A percentile compares a stretch with the other conserved stretches of the same genome.
Evolutionary conservation across 2,113 vertebrate genomes (phyloP).

Genomic region (Saccopteryx bilineata): DNA sequence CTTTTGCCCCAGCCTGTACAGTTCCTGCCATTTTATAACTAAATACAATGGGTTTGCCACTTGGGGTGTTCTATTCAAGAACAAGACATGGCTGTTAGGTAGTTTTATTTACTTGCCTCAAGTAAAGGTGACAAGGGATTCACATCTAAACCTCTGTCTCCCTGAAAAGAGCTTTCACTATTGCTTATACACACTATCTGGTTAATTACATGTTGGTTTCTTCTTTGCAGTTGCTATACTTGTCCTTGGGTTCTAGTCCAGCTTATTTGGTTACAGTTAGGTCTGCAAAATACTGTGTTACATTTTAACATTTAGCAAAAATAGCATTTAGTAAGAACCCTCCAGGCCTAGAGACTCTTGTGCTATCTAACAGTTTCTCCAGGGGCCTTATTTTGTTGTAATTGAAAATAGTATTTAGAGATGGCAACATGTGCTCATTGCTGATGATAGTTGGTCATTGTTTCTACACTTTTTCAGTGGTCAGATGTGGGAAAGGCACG

Average conservation of each 20-base stretch:
- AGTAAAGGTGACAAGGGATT: neutral
- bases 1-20: neutral
- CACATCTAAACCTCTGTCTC: neutral
- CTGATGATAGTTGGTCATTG: neutral
- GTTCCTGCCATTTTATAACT: neutral
- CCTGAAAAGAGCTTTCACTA: neutral
- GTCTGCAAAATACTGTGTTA: neutral
- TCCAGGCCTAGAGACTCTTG: neutral
- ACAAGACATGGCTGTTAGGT: neutral
- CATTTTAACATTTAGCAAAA: too few relatives aligned
- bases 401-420: conserved; percentile 17
- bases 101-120: neutral
- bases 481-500: neutral
- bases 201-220: neutral
- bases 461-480: neutral
- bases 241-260: neutral
- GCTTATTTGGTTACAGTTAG: neutral
- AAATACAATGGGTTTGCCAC: neutral
- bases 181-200: neutral
- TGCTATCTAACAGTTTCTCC: neutral
- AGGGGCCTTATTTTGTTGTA: neutral
- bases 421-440: neutral
- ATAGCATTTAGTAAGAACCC: neutral
- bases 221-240: neutral
- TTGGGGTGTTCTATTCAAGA: neutral